These are phyloP conservation scores for Leucophenga maculata DNA, from an alignment of 2,888 invertebrate species.

Conservation along the genomic window DNA sequence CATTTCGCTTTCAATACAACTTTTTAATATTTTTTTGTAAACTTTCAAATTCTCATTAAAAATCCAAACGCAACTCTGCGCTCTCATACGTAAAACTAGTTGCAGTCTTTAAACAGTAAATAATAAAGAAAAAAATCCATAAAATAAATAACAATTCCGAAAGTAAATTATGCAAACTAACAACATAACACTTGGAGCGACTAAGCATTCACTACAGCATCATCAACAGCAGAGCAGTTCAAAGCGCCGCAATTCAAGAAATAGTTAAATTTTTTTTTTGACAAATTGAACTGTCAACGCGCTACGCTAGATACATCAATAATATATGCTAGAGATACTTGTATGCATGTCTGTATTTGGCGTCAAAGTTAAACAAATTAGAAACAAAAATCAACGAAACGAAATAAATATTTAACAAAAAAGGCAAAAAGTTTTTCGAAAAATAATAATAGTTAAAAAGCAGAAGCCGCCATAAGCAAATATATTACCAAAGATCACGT, in stretches of 20 bases:
- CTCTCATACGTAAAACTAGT: constrained; percentile 57
- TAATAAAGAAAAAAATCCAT: constrained; percentile 36
- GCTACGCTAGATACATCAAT: constrained; percentile 29
- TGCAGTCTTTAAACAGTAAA: constrained; percentile 23
- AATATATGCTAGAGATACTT: not conserved
- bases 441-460: constrained; percentile 13
- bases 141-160: constrained; percentile 7
- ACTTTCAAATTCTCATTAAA: constrained; percentile 4
- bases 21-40: too few relatives aligned
- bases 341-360: not conserved
- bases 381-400: not conserved
- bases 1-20: too few relatives aligned
- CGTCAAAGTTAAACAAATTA: constrained; percentile 10
- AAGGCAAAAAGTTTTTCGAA: constrained; percentile 1
- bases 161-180: constrained; percentile 18
- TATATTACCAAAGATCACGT: constrained; percentile 1
- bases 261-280: constrained; percentile 26
- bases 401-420: constrained; percentile 1
- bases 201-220: not conserved
- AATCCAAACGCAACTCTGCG: constrained; percentile 5
- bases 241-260: too few relatives aligned
- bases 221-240: too few relatives aligned
- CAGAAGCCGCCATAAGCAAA: constrained; percentile 19
- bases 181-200: constrained; percentile 8
- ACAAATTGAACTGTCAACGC: constrained; percentile 62